A percentile compares a stretch with the other conserved stretches of the same genome.
These are phyloP conservation scores for Scleropages formosus DNA, from an alignment of 2,797 vertebrate genomes.

Conservation along the genomic window DNA sequence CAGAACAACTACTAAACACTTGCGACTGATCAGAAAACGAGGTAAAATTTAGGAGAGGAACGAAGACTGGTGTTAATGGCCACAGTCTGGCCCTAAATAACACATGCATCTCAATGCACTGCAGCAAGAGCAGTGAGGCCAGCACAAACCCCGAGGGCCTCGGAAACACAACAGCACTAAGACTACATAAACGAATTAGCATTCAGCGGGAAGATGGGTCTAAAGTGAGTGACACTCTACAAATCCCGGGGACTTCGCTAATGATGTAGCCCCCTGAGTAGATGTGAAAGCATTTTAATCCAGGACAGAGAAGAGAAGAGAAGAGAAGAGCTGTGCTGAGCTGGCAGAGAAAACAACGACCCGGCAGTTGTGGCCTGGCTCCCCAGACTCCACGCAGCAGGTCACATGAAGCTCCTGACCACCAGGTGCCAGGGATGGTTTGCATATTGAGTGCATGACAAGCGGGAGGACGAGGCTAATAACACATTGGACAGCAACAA, in stretches of 20 bases:
- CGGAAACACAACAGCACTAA: constrained; percentile 39
- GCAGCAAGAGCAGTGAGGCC: background rate
- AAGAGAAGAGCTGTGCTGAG: background rate
- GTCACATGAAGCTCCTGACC: constrained; percentile 17
- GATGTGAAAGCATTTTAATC: no score
- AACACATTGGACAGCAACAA: constrained; percentile 33
- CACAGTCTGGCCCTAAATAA: background rate
- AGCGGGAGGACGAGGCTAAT: background rate
- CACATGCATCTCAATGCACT: no score
- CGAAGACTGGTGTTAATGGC: background rate
- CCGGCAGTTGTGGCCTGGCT: background rate
- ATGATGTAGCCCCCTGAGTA: constrained; percentile 66
- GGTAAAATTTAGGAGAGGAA: background rate
- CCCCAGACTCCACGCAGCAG: constrained; percentile 24
- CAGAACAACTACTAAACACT: background rate
- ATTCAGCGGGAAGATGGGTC: constrained; percentile 26
- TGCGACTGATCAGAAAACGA: background rate
- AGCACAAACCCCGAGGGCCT: background rate
- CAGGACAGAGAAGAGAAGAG: background rate
- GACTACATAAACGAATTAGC: constrained; percentile 48
- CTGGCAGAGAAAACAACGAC: background rate
- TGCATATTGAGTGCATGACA: background rate
- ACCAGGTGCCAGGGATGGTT: constrained; percentile 7
- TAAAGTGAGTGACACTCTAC: constrained; percentile 57
- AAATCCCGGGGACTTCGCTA: constrained; percentile 70